Evolutionary conservation across 2,888 invertebrate species (phyloP), one percentile per base, ranked within the genome.

Genomic region (Cerastoderma edule): DNA sequence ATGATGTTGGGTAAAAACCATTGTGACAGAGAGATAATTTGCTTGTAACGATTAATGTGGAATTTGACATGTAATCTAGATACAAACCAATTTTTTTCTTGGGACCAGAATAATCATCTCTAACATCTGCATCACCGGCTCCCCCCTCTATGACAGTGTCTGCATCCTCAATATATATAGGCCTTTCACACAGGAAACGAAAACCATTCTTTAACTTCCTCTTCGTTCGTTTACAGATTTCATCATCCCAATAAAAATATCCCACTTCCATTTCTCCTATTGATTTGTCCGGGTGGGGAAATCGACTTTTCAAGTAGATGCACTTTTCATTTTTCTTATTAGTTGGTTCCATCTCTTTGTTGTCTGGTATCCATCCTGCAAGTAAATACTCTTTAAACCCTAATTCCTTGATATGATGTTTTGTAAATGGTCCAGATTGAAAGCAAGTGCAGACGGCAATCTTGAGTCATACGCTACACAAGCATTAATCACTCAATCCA

Each of bases 101-200:
- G 50, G 24, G 50, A 24, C 24, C 50, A n/a, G 50, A n/a, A 50
- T 50, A 24, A 50, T 50, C 24, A 10, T 50, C n/a, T 1, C 30
- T 32, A 28, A 19, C 56, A n/a, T 57, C 48, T 48, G 13, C 44
- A 32, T 22, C 44, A 27, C 24, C 30, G 2, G 2, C 30, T 30
- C 22, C 3, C 5, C 16, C 24, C 19, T 48, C 22, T 48, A 13
- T 16, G 24, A 8, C 48, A 8, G 48, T n/a, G n/a, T 5, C 64
- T 10, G 60, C 13, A 22, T 50, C 66, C 19, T 50, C 28, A 2
- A 60, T 16, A 39, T 24, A 22, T 10, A 50, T 24, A 1, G 30
- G 66, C 22, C 33, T 48, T 85, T 95, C 93, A 89, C 95, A 95
- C 72, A 95, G 89, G 80, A 93, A 94, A 1, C 93, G 92, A 56